These are phyloP conservation scores for Enoplosus armatus DNA, from an alignment of 2,797 vertebrate genomes.

Conservation along the genomic window DNA sequence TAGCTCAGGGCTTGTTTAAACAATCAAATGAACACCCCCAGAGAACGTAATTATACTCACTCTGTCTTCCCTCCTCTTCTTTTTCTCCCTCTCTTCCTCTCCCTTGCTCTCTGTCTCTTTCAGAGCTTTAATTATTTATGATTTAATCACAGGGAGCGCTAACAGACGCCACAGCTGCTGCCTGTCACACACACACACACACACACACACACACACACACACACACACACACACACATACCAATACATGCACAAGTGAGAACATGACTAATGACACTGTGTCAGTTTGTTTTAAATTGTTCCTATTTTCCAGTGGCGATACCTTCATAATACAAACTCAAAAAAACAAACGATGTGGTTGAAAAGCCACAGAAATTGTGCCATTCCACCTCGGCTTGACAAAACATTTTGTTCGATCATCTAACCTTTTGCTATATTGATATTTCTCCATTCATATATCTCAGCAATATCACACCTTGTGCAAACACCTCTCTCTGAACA, in stretches of 20 bases:
- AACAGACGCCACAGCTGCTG: conserved; percentile 65
- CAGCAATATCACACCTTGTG: not conserved
- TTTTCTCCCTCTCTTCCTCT: conserved; percentile 35
- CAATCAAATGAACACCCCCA: conserved; percentile 63
- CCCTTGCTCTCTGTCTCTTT: conserved; percentile 58
- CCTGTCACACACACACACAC: conserved; percentile 55
- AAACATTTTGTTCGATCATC: not conserved
- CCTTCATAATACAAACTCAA: conserved; percentile 16
- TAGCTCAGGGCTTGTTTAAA: conserved; percentile 62
- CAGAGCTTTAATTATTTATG: conserved; percentile 79
- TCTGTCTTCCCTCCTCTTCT: conserved; percentile 42
- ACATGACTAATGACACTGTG: conserved; percentile 59
- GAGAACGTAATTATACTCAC: conserved; percentile 65
- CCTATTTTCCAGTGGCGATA: conserved; percentile 34
- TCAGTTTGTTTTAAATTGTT: conserved; percentile 49
- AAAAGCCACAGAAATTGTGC: not conserved
- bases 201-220: conserved; percentile 13
- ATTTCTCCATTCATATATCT: conserved; percentile 7
- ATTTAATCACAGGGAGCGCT: conserved; percentile 75
- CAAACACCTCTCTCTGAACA: not conserved
- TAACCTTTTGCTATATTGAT: not conserved
- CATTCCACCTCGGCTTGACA: not conserved
- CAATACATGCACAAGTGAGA: conserved; percentile 39
- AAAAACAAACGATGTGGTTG: not conserved
- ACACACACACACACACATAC: conserved; percentile 52